Conservation (phyloP, 1,140 invertebrate genomes). For the Sycophila sp. region DNA sequence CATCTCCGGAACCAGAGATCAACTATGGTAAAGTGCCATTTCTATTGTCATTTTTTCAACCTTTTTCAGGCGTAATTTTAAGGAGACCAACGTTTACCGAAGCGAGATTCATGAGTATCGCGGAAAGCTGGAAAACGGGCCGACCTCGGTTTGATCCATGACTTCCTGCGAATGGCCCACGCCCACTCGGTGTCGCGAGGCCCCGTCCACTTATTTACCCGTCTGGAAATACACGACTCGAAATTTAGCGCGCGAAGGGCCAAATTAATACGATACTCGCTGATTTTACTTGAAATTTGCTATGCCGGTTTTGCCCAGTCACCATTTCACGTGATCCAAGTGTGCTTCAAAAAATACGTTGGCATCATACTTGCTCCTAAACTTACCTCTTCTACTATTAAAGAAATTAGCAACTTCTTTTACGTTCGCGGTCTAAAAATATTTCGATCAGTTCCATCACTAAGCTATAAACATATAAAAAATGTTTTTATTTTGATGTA, state of each 20-base stretch:
- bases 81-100: background rate
- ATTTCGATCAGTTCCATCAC: too few relatives aligned
- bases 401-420: background rate
- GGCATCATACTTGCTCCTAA: too few relatives aligned
- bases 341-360: conserved; percentile 1
- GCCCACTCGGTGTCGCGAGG: conserved; percentile 59
- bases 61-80: too few relatives aligned
- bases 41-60: background rate
- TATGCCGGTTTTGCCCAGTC: too few relatives aligned
- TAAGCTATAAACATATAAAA: too few relatives aligned
- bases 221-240: conserved; percentile 44
- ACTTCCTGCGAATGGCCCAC: conserved; percentile 60
- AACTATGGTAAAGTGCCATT: conserved; percentile 53
- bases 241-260: conserved; percentile 6
- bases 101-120: background rate
- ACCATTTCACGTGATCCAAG: too few relatives aligned
- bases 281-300: too few relatives aligned
- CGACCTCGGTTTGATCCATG: conserved; percentile 60
- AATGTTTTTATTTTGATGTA: too few relatives aligned
- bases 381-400: too few relatives aligned
- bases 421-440: background rate
- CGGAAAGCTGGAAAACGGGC: conserved; percentile 29
- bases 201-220: conserved; percentile 58
- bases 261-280: too few relatives aligned
- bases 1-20: conserved; percentile 54